These are phyloP conservation scores for Enteromius trimaculatus DNA, from an alignment of 2,797 vertebrate genomes.

Conservation along the genomic window DNA sequence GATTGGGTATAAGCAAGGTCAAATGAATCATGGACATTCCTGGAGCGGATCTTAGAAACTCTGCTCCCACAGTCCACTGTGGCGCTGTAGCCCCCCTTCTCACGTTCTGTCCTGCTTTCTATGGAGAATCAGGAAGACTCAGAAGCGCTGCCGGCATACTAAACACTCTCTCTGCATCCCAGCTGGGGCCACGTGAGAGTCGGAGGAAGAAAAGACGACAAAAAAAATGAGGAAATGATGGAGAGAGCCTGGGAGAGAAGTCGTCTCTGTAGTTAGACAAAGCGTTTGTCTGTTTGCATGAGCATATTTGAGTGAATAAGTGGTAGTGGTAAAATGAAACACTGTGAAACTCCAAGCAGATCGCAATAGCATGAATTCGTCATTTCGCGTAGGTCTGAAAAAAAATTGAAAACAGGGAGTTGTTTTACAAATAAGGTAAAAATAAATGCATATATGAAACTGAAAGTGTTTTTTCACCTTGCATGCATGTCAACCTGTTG, in stretches of 20 bases:
- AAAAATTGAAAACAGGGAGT: too few species aligned
- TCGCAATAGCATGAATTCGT: neutral
- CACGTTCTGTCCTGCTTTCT: conserved; percentile 60
- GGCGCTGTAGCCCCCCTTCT: conserved; percentile 10
- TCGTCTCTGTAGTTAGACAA: neutral
- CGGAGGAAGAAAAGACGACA: conserved; percentile 36
- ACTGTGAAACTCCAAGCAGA: neutral
- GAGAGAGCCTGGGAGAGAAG: conserved; percentile 34
- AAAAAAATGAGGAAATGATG: conserved; percentile 37
- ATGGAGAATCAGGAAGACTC: conserved; percentile 62
- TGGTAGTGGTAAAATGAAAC: neutral
- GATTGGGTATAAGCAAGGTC: conserved; percentile 54
- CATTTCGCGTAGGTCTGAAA: too few species aligned
- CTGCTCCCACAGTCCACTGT: conserved; percentile 54
- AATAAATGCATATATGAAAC: too few species aligned
- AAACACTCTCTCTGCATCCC: conserved; percentile 61
- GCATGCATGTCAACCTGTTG: too few species aligned
- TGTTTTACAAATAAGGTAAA: too few species aligned
- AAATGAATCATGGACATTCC: conserved; percentile 63
- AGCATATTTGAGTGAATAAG: neutral
- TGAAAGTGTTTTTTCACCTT: too few species aligned
- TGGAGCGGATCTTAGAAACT: conserved; percentile 63
- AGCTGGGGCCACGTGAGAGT: conserved; percentile 61
- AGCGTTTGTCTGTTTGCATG: conserved; percentile 37
- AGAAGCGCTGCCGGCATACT: conserved; percentile 65